phyloP scores from a whole-genome alignment of 2,113 vertebrate species.

The Clarias gariepinus region DNA sequence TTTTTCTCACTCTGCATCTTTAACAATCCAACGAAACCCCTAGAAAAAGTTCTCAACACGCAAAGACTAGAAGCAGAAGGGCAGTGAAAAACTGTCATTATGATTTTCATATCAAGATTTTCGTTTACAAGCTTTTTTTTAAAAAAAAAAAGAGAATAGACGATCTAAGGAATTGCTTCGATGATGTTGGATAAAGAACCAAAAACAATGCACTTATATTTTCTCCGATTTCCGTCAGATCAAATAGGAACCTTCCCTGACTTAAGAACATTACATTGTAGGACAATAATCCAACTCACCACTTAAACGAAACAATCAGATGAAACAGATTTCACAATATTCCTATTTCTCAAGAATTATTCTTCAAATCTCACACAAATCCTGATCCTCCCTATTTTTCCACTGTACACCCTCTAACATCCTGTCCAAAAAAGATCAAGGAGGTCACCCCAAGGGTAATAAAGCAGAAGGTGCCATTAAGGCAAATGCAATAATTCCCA shows the following conservation, averaged over 20 bases:
- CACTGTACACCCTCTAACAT: neutral
- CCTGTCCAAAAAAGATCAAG: neutral
- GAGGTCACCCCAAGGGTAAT: neutral
- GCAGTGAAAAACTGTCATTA: neutral
- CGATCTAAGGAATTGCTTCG: neutral
- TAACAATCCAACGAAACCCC: neutral
- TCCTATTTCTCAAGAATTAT: neutral
- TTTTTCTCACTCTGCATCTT: conserved; percentile 2
- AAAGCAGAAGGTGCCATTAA: neutral
- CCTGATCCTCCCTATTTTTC: neutral
- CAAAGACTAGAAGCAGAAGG: neutral
- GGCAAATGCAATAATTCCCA: neutral
- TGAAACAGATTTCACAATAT: neutral
- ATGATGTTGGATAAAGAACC: neutral
- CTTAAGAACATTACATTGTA: neutral
- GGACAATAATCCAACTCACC: neutral
- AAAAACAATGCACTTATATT: neutral
- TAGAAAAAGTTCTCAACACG: conserved; percentile 20
- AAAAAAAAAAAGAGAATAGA: no score
- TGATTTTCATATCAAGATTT: neutral
- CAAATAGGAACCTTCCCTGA: neutral
- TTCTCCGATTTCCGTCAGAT: neutral
- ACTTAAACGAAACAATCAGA: neutral
- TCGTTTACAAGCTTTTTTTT: neutral
- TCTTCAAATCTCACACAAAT: neutral